A percentile compares a stretch with the other conserved stretches of the same genome.
Evolutionary conservation across 2,797 vertebrate species (phyloP).

Genomic region (Eremophila alpestris): DNA sequence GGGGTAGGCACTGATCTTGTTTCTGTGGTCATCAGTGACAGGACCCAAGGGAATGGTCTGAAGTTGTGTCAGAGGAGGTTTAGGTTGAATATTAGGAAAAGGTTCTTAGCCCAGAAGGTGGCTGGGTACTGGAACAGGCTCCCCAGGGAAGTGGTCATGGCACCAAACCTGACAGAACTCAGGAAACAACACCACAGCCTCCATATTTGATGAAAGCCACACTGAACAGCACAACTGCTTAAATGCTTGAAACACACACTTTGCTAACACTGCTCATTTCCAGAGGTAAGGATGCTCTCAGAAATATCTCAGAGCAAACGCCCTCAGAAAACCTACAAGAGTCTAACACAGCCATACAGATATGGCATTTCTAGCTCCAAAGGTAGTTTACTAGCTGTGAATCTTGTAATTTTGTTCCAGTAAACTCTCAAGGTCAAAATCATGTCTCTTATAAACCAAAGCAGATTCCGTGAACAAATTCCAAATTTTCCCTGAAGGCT

Average conservation of each 20-base stretch:
- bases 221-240: background rate
- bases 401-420: background rate
- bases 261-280: background rate
- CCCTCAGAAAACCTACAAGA: background rate
- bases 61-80: background rate
- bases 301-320: no score
- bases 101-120: background rate
- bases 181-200: background rate
- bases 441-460: background rate
- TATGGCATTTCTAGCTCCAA: background rate
- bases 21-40: background rate
- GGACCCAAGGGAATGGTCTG: fast-evolving
- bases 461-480: background rate
- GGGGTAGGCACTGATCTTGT: background rate
- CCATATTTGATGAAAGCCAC: background rate
- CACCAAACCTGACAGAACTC: background rate
- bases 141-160: background rate
- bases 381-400: background rate
- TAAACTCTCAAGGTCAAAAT: background rate
- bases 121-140: background rate
- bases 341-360: background rate
- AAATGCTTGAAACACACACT: background rate
- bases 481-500: background rate
- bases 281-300: background rate
- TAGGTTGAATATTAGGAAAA: background rate